These are phyloP conservation scores for Pteruthius melanotis DNA, from an alignment of 2,113 vertebrate genomes.

Conservation along the genomic window DNA sequence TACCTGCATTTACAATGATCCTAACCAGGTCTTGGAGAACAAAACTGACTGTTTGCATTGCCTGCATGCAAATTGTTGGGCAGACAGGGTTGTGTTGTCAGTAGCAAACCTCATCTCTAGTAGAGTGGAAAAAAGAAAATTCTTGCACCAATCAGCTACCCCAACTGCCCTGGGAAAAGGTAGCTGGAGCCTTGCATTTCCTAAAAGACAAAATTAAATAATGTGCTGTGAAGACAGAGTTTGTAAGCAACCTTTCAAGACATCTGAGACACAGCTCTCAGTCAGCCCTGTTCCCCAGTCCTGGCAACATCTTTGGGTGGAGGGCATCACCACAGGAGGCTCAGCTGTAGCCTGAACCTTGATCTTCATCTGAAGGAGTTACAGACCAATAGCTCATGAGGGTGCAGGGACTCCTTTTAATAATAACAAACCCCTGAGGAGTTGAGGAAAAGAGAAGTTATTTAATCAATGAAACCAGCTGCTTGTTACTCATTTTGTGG, in stretches of 20 bases:
- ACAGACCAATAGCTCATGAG: not conserved
- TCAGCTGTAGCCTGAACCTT: not conserved
- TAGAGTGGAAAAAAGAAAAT: not conserved
- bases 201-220: not conserved
- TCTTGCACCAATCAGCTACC: not conserved
- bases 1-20: not conserved
- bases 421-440: rapidly evolving
- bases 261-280: not conserved
- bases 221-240: not conserved
- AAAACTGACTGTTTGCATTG: not conserved
- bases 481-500: not conserved
- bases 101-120: not conserved
- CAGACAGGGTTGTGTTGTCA: not conserved
- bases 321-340: not conserved
- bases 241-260: not conserved
- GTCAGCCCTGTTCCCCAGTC: not conserved
- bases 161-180: not conserved
- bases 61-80: not conserved
- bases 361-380: not conserved
- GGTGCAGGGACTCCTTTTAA: not conserved
- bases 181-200: not conserved
- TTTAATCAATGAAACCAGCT: not conserved
- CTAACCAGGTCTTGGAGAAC: not conserved
- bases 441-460: not conserved
- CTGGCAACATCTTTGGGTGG: not conserved